Conservation (phyloP, 1,140 invertebrate genomes). For the Drosophila yakuba region DNA sequence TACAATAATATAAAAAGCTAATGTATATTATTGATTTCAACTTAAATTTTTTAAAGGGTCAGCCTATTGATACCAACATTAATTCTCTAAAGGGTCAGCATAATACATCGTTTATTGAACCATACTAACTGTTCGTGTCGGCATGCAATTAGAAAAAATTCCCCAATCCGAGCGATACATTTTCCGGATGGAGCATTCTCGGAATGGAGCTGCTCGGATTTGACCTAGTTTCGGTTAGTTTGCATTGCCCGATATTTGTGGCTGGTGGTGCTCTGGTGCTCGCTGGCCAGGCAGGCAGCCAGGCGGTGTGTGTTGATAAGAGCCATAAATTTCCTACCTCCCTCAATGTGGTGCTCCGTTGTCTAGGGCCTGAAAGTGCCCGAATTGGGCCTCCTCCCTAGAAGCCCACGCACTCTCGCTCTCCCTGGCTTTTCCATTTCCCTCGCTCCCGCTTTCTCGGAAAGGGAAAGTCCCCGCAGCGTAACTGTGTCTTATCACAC, state of each 20-base stretch:
- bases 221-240: constrained; percentile 64
- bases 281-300: constrained; percentile 23
- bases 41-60: neutral
- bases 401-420: constrained; percentile 33
- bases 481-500: constrained; percentile 69
- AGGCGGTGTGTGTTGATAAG: constrained; percentile 53
- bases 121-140: neutral
- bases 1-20: neutral
- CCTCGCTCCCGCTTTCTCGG: constrained; percentile 4
- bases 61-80: neutral
- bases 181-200: constrained; percentile 12
- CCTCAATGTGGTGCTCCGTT: constrained; percentile 72
- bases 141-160: constrained; percentile 1
- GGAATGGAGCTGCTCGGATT: constrained; percentile 24
- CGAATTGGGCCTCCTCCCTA: constrained; percentile 27
- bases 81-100: neutral
- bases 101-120: neutral
- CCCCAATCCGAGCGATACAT: neutral
- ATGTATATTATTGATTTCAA: too few species aligned
- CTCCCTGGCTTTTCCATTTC: constrained; percentile 1
- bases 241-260: constrained; percentile 52
- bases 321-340: constrained; percentile 80
- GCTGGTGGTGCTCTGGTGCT: constrained; percentile 35
- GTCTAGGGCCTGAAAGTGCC: constrained; percentile 56
- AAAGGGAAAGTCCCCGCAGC: constrained; percentile 66